Conservation (phyloP, 2,797 vertebrate genomes). For the Notoglanidium macrostoma region DNA sequence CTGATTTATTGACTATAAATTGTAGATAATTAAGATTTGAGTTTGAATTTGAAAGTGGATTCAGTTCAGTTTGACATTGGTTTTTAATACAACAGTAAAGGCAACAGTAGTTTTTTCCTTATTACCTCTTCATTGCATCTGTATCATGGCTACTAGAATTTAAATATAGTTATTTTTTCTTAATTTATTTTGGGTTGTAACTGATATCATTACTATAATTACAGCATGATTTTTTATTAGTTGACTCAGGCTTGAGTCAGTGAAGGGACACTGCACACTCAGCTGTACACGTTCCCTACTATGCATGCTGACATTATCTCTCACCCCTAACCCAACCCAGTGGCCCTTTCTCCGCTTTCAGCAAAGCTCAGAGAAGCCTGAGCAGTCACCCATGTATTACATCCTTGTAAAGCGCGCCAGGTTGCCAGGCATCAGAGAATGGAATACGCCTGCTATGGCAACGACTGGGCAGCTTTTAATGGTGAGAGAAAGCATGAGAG, state of each 20-base stretch:
- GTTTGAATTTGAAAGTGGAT: not conserved
- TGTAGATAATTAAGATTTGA: not conserved
- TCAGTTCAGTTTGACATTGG: not conserved
- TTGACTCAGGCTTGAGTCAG: slow-evolving; percentile 23
- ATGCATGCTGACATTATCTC: slow-evolving; percentile 37
- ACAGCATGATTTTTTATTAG: slow-evolving; percentile 23
- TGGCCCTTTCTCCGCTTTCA: slow-evolving; percentile 43
- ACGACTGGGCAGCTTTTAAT: slow-evolving; percentile 59
- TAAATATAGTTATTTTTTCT: not conserved
- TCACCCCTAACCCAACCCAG: slow-evolving; percentile 31
- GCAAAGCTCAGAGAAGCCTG: slow-evolving; percentile 35
- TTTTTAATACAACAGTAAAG: not conserved
- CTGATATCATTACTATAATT: not conserved
- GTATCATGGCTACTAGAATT: not conserved
- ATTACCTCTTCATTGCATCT: not conserved
- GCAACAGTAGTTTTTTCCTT: not conserved
- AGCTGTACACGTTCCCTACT: slow-evolving; percentile 16
- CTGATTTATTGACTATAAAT: not conserved
- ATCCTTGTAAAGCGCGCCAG: slow-evolving; percentile 56
- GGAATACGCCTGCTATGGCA: slow-evolving; percentile 75
- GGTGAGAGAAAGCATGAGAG: slow-evolving; percentile 39
- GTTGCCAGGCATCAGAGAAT: slow-evolving; percentile 72
- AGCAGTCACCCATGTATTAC: slow-evolving; percentile 41
- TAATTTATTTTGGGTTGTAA: not conserved
- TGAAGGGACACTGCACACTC: slow-evolving; percentile 4